Base-by-base conservation (phyloP, 2,888 invertebrate species). In the Adineta ricciae region DNA sequence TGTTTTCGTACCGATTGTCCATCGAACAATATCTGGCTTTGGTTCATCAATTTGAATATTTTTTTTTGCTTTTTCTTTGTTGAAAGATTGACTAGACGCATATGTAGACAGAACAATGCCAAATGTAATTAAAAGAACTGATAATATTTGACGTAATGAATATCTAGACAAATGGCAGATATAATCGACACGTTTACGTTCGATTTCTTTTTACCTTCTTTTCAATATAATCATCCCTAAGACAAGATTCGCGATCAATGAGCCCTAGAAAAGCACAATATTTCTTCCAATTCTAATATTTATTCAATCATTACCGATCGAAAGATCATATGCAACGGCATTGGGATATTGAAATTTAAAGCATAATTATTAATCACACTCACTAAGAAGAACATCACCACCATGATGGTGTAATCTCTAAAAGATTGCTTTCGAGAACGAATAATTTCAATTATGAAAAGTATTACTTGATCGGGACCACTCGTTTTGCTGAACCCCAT, bases 261-360 rank as follows among this genome's bases (percentile, higher is more conserved):
- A 97, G 1, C 97, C 97, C 94, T 64, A 83, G 85, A 46, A 83
- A 83, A 46, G 78, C 4, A 27, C 4, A 16, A 32, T 14, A 49
- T 83, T 38, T n/a, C n/a, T n/a, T n/a, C n/a, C n/a, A n/a, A n/a
- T n/a, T n/a, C n/a, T n/a, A n/a, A n/a, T n/a, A n/a, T n/a, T n/a
- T n/a, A n/a, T n/a, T n/a, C n/a, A n/a, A n/a, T n/a, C n/a, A 93
- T 92, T 91, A 95, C 95, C 86, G 97, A 94, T 92, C 97, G 93
- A 91, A 99, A 99, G 89, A 99, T 98, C 94, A 98, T 97, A 90
- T 98, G 98, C 83, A 99, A 91, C 0, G 98, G 97, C 94, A 99
- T 97, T 0, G 98, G 94, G 88, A 99, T 96, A 90, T 97, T 96
- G 89, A 96, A 98, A 90, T 94, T 94, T 88, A 98, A 95, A 0